A percentile compares a stretch with the other conserved stretches of the same genome.
These are phyloP conservation scores for Alcedo atthis DNA, from an alignment of 2,797 vertebrate genomes.

Conservation along the genomic window DNA sequence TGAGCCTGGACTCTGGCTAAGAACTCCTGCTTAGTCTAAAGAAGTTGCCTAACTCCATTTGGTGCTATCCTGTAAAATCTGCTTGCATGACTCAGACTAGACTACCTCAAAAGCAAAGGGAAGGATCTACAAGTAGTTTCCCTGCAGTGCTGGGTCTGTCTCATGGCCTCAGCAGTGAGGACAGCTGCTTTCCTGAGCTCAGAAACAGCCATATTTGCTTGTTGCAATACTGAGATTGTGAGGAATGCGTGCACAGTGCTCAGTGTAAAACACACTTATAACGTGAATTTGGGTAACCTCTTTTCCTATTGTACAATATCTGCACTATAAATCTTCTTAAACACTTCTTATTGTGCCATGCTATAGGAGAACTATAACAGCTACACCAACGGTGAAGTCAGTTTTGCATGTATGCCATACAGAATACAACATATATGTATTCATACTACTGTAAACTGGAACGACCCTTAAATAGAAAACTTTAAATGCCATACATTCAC, in stretches of 20 bases:
- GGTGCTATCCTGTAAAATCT: background rate
- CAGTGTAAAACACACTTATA: background rate
- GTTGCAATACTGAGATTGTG: background rate
- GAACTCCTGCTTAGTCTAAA: background rate
- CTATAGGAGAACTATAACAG: background rate
- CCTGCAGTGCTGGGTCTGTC: background rate
- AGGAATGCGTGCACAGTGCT: background rate
- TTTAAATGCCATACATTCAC: background rate
- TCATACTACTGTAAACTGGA: background rate
- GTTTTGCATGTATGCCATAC: background rate
- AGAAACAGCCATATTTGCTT: fast-evolving
- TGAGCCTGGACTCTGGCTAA: background rate
- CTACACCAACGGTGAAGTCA: background rate
- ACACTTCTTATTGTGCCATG: background rate
- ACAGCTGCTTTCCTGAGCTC: background rate
- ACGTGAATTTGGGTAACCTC: background rate
- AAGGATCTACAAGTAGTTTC: background rate
- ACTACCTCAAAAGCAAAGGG: background rate
- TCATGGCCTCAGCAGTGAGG: background rate
- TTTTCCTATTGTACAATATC: background rate
- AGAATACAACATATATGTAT: background rate
- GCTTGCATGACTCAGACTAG: background rate
- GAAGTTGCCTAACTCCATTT: background rate
- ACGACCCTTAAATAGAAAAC: background rate
- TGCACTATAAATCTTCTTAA: background rate